A percentile compares a stretch with the other conserved stretches of the same genome.
Conservation (phyloP, 2,113 vertebrate species). For the Apodemus speciosus region DNA sequence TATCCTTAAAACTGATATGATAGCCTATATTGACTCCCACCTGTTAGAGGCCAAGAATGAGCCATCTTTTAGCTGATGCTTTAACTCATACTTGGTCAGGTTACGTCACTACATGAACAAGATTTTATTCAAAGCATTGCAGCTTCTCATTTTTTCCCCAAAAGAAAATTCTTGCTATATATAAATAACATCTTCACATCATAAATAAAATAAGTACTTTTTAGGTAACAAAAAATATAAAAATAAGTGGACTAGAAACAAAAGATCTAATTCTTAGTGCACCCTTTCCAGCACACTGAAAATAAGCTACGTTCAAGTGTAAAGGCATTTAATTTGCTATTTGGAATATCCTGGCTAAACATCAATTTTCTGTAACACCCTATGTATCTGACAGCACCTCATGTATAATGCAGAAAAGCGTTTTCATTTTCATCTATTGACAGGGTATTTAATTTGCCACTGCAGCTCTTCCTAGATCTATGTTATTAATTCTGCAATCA, state of each 20-base stretch:
- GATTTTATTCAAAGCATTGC: conserved; percentile 67
- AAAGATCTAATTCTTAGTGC: conserved; percentile 82
- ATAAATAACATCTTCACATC: conserved; percentile 67
- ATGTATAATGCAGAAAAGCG: conserved; percentile 87
- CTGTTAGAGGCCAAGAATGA: conserved; percentile 81
- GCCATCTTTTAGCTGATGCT: conserved; percentile 67
- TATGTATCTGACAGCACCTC: conserved; percentile 86
- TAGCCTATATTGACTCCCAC: conserved; percentile 78
- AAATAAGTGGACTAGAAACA: conserved; percentile 77
- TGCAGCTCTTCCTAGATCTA: conserved; percentile 81
- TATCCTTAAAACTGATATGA: conserved; percentile 70
- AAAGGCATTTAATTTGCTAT: conserved; percentile 86
- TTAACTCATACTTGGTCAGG: conserved; percentile 77
- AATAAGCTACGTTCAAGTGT: conserved; percentile 85
- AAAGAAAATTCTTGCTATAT: conserved; percentile 55
- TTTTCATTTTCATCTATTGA: conserved; percentile 88
- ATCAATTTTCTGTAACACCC: conserved; percentile 86
- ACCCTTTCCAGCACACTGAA: conserved; percentile 82
- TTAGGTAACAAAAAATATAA: conserved; percentile 77
- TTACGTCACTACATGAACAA: conserved; percentile 73
- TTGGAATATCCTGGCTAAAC: conserved; percentile 86
- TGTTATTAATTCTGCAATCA: conserved; percentile 87
- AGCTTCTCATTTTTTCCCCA: conserved; percentile 64
- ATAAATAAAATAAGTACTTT: conserved; percentile 77
- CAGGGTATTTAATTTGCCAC: conserved; percentile 86